phyloP scores from a whole-genome alignment of 2,888 invertebrate genomes.

The Heliconius cydno region DNA sequence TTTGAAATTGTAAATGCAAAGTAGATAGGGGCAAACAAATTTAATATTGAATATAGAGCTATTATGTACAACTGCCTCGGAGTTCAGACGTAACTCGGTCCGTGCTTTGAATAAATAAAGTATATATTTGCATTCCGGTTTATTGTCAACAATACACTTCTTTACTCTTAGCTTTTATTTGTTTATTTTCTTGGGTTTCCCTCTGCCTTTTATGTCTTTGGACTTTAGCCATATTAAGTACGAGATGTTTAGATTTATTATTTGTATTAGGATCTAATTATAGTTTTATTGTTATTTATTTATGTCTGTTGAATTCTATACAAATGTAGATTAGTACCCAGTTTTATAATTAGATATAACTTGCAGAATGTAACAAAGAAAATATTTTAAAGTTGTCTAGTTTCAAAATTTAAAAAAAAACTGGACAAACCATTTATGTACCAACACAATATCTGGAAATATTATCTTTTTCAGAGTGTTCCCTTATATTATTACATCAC shows the following conservation, averaged over 20 bases:
- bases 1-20: not conserved
- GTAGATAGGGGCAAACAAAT: not conserved
- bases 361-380: no score
- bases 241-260: constrained; percentile 1
- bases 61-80: constrained; percentile 19
- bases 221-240: not conserved
- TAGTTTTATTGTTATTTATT: not conserved
- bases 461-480: no score
- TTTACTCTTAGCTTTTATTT: constrained; percentile 21
- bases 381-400: no score
- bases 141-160: constrained; percentile 23
- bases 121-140: constrained; percentile 16
- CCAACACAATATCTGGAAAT: no score
- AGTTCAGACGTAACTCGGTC: constrained; percentile 11
- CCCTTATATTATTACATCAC: not conserved
- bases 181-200: constrained; percentile 26
- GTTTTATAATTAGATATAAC: no score
- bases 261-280: not conserved
- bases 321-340: no score
- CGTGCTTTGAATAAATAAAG: constrained; percentile 30
- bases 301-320: no score
- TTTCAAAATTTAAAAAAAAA: no score
- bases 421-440: no score
- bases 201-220: constrained; percentile 2
- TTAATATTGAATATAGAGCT: constrained; percentile 18